Evolutionary conservation across 2,797 vertebrate species (phyloP), one percentile per base, ranked within the genome.

Genomic region (Halcyon chelicuti): DNA sequence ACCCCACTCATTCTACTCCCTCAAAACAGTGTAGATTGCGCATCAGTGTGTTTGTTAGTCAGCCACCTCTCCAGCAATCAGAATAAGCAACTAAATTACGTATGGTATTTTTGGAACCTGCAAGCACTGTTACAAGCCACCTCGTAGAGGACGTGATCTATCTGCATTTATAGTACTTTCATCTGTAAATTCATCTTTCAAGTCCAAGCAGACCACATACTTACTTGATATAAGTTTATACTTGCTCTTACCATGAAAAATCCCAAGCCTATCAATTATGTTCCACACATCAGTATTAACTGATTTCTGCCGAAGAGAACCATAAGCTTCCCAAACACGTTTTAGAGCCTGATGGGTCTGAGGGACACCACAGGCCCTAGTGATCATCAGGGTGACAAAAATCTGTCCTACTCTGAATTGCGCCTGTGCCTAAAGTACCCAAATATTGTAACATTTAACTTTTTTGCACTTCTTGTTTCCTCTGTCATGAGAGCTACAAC

Each of bases 1-100:
- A 93, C 81, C 91, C 63, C 40, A 79, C 74, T 93, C 68, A 84
- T 71, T 33, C 52, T 35, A 17, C 37, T 61, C 33, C 75, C 46
- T 93, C 91, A 92, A 44, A 85, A 62, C 46, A 82, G 65, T 37
- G 14, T 14, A 70, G 80, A 73, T 88, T 89, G 85, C 86, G 83
- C 74, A 65, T 58, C 54, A 84, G 81, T 47, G 25, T 93, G 97
- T 88, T 85, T 58, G 94, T 96, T 86, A 75, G 81, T 62, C 90
- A 91, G 76, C 63, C 79, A 88, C 81, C 76, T 90, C 37, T 89
- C n/a, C 46, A 90, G 88, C 85, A 94, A 51, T 57, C 63, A 71
- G 94, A 87, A 93, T 57, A 80, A 91, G 62, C 28, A 94, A 93
- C 85, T 62, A 83, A 60, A 84, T 95, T 78, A 60, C 42, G 31